phyloP scores from a whole-genome alignment of 2,113 vertebrate genomes.

The Carassius auratus region DNA sequence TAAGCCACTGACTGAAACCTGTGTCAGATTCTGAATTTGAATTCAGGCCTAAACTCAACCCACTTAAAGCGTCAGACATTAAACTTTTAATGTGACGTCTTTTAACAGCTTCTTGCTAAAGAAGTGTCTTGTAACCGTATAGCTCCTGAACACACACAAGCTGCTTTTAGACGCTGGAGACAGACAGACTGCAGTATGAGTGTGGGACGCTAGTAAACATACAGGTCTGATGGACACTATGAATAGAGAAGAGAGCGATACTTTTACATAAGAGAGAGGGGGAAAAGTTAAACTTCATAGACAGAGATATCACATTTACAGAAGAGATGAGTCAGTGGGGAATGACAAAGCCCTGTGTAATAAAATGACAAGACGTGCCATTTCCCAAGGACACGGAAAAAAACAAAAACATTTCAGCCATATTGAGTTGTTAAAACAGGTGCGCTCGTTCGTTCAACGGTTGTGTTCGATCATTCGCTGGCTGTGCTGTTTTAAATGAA shows the following conservation, averaged over 20 bases:
- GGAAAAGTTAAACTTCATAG: neutral
- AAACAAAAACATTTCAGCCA: no score
- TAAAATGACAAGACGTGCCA: no score
- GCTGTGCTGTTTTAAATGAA: no score
- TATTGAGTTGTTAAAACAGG: no score
- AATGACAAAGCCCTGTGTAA: no score
- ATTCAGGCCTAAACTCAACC: neutral
- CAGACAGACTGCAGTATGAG: neutral
- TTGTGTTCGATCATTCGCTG: no score
- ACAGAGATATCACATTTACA: neutral
- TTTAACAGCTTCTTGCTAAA: neutral
- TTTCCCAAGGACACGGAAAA: no score
- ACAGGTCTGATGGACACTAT: neutral
- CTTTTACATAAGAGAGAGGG: neutral
- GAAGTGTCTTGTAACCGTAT: conserved; percentile 22
- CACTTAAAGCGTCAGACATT: neutral
- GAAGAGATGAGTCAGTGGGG: neutral
- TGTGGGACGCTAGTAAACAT: neutral
- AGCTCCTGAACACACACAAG: conserved; percentile 23
- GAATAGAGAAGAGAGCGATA: neutral
- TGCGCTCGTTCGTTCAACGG: no score
- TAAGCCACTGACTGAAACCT: neutral
- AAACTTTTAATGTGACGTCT: neutral
- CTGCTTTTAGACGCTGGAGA: conserved; percentile 8
- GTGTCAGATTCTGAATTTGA: neutral